Evolutionary conservation across 2,113 vertebrate genomes (phyloP).

Genomic region (Dasyurus viverrinus): DNA sequence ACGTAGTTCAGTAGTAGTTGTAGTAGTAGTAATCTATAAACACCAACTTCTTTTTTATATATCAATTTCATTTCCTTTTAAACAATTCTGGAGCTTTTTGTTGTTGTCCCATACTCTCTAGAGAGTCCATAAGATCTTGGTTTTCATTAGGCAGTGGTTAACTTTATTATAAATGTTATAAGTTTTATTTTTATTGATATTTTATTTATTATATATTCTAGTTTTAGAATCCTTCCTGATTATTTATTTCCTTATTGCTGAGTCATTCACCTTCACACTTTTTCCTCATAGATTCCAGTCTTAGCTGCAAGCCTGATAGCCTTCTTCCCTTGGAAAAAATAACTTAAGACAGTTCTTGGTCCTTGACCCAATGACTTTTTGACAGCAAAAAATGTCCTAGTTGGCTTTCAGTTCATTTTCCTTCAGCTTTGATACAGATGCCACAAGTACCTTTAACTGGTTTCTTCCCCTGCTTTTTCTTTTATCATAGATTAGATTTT

Average conservation of each 20-base stretch:
- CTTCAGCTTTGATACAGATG: background rate
- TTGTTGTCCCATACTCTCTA: background rate
- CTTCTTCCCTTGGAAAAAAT: background rate
- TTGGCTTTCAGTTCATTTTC: background rate
- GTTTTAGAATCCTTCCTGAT: background rate
- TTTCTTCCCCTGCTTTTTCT: background rate
- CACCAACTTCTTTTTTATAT: background rate
- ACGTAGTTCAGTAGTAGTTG: no score
- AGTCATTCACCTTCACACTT: background rate
- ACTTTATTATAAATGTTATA: background rate
- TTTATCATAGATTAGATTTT: no score
- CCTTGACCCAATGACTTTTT: background rate
- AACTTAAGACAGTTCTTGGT: background rate
- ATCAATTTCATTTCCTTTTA: background rate
- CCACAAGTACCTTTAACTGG: background rate
- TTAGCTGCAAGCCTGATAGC: background rate
- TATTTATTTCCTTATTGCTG: background rate
- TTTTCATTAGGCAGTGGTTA: background rate
- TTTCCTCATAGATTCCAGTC: background rate
- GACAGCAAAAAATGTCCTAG: background rate
- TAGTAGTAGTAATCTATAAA: no score
- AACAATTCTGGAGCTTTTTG: background rate
- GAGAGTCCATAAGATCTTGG: background rate
- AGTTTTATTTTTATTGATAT: background rate
- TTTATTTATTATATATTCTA: background rate